Evolutionary conservation across 2,888 invertebrate species (phyloP).

Genomic region (Ormyrus labotus): DNA sequence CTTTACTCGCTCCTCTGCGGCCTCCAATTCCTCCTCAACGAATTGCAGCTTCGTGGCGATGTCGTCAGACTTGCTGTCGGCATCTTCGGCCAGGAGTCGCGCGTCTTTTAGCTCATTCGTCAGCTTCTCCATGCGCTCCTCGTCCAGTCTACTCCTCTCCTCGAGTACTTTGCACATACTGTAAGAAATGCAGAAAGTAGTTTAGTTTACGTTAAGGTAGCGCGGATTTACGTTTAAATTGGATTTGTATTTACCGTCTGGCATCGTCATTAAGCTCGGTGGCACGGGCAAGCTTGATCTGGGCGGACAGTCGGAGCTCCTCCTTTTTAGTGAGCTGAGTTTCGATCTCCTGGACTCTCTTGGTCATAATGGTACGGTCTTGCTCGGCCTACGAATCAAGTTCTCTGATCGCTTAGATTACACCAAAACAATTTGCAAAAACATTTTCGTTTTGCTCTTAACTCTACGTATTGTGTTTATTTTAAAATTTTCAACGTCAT

Average conservation of each 20-base stretch:
- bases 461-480: too few relatives aligned
- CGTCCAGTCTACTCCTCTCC: slow-evolving; percentile 81
- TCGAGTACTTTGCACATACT: slow-evolving; percentile 82
- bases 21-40: slow-evolving; percentile 83
- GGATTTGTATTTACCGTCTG: slow-evolving; percentile 77
- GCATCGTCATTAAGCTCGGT: slow-evolving; percentile 85
- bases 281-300: slow-evolving; percentile 82
- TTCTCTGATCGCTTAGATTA: too few relatives aligned
- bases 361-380: slow-evolving; percentile 81
- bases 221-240: too few relatives aligned
- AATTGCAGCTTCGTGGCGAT: slow-evolving; percentile 82
- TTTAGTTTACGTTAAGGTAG: too few relatives aligned
- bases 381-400: slow-evolving; percentile 77
- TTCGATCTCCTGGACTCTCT: slow-evolving; percentile 83
- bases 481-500: too few relatives aligned
- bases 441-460: too few relatives aligned
- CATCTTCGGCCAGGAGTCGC: slow-evolving; percentile 83
- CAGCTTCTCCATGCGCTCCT: slow-evolving; percentile 81
- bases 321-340: slow-evolving; percentile 83
- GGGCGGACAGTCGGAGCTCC: slow-evolving; percentile 80
- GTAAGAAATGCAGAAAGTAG: slow-evolving; percentile 3
- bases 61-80: slow-evolving; percentile 84
- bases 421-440: too few relatives aligned
- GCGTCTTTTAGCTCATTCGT: slow-evolving; percentile 83
- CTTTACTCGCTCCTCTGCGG: slow-evolving; percentile 83